Evolutionary conservation across 2,797 vertebrate species (phyloP).

Genomic region (Atherinosoma microstoma): DNA sequence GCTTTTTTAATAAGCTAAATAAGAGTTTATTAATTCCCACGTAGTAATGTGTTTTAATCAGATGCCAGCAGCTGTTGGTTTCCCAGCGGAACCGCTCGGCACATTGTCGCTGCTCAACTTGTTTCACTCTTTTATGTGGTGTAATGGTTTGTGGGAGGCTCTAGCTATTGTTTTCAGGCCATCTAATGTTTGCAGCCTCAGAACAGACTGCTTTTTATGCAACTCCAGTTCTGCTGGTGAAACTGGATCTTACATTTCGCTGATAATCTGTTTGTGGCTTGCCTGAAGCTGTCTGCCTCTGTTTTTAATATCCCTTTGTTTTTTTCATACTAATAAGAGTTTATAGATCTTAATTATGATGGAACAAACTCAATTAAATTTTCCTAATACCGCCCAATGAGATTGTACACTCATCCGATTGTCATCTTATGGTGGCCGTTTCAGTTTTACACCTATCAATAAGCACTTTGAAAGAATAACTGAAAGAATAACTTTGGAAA

Average conservation of each 20-base stretch:
- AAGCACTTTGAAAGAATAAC: not conserved
- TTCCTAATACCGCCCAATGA: not conserved
- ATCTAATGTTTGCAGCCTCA: not conserved
- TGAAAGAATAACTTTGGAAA: not conserved
- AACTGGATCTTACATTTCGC: constrained; percentile 16
- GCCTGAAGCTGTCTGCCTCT: constrained; percentile 1
- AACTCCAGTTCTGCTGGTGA: not conserved
- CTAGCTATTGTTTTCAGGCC: constrained; percentile 25
- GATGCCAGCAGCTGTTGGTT: not conserved
- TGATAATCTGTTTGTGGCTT: constrained; percentile 18
- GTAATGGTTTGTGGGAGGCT: constrained; percentile 27
- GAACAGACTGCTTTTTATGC: constrained; percentile 9
- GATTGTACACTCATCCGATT: not conserved
- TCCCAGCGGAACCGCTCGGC: not conserved
- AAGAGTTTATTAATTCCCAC: not conserved
- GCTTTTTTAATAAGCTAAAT: not conserved
- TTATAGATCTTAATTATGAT: constrained; percentile 3
- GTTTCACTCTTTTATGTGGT: constrained; percentile 33
- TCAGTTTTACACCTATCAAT: not conserved
- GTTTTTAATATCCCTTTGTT: not conserved
- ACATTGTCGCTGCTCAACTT: not conserved
- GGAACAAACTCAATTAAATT: not conserved
- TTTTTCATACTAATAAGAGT: not conserved
- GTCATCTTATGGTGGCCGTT: not conserved
- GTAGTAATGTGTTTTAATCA: constrained; percentile 1